phyloP scores from a whole-genome alignment of 2,888 invertebrate genomes.

The Clanis bilineata region DNA sequence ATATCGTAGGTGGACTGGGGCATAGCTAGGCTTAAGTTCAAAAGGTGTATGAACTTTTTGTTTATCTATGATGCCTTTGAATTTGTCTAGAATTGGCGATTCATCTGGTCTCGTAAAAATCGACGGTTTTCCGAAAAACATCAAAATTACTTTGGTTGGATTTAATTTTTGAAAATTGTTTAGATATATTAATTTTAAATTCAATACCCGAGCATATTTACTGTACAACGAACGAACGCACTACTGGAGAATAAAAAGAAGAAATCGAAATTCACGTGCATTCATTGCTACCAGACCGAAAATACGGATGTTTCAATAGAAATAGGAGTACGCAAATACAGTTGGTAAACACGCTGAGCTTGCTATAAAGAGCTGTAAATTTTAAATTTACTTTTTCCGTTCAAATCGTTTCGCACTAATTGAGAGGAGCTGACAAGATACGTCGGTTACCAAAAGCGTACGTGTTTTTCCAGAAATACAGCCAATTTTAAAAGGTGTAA shows the following conservation, averaged over 20 bases:
- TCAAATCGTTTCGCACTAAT: constrained; percentile 58
- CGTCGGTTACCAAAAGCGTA: constrained; percentile 60
- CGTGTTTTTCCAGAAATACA: constrained; percentile 70
- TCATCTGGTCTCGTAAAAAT: too few species aligned
- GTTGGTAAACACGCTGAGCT: constrained; percentile 15
- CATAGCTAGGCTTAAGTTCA: too few species aligned
- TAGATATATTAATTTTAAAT: too few species aligned
- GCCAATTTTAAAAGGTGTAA: constrained; percentile 46
- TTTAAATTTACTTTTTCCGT: constrained; percentile 44
- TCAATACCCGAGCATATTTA: too few species aligned
- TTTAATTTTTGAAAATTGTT: too few species aligned
- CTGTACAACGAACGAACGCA: too few species aligned
- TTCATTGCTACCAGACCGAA: neutral
- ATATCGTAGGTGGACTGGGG: neutral
- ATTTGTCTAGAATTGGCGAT: too few species aligned
- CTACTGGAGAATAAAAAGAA: too few species aligned
- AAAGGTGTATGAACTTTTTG: too few species aligned
- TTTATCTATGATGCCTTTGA: too few species aligned
- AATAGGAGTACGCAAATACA: neutral
- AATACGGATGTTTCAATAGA: neutral
- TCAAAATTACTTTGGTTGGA: too few species aligned
- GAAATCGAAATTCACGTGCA: neutral
- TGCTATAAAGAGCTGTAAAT: constrained; percentile 25
- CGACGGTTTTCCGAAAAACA: too few species aligned
- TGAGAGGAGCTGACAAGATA: constrained; percentile 63